Evolutionary conservation across 2,888 invertebrate species (phyloP), one percentile per base, ranked within the genome.

Genomic region (Escarpia spicata): DNA sequence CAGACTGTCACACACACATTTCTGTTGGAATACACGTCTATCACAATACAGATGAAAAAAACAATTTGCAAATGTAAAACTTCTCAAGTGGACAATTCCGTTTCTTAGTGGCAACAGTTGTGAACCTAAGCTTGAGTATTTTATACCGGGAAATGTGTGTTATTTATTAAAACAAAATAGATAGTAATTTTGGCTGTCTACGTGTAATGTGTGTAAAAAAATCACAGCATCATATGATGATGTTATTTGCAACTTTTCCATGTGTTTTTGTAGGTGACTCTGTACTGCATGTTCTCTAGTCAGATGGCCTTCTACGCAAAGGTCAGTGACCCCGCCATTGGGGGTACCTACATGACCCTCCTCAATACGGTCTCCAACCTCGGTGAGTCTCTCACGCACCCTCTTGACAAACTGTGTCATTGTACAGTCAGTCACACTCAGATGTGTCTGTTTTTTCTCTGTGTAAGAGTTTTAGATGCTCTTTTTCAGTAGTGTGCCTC

Each of bases 311-410:
- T 99, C 97, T 99, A 98, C 96, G 99, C 99, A 0, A 98, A 98
- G 97, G 98, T 99, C 92, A 99, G 99, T 93, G 99, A 99, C 96
- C 99, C 99, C 0, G 97, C 98, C 0, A 98, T 99, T 0, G 99
- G 99, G 2, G 99, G 99, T 8, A 99, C 99, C 0, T 99, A 99
- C 96, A 99, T 99, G 99, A 99, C 99, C 0, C 97, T 99, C 92
- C 97, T 99, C 31, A 99, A 99, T 96, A 99, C 99, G 0, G 97
- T 99, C 43, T 97, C 98, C 92, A 99, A 99, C 97, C 97, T 99
- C 93, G 99, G 99, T 96, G 94, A 94, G 95, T 93, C n/a, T 91
- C 31, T 26, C 26, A 75, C 60, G 8, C 8, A n/a, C 89, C 6
- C 44, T 26, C 75, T 75, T 75, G 52, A 75, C 75, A 75, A 75